Conservation (phyloP, 2,113 vertebrate genomes). For the Hippocampus zosterae region DNA sequence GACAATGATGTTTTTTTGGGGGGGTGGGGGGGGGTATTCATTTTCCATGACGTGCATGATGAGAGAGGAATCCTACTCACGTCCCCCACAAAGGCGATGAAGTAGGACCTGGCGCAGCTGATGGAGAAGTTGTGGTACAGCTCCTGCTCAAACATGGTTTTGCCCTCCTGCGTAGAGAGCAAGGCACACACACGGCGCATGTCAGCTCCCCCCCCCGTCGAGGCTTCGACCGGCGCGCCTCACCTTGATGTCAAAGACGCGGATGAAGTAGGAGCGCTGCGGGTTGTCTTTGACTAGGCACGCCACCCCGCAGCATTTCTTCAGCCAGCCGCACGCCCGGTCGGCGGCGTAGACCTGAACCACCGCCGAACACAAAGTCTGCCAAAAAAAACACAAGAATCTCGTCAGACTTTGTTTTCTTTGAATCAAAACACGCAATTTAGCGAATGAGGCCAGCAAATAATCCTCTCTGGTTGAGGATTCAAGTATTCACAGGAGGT, state of each 20-base stretch:
- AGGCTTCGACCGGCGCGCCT: slow-evolving; percentile 27
- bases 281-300: slow-evolving; percentile 99
- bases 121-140: slow-evolving; percentile 95
- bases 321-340: slow-evolving; percentile 84
- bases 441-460: neutral
- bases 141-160: slow-evolving; percentile 91
- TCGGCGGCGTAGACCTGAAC: slow-evolving; percentile 90
- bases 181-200: no score
- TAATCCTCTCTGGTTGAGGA: neutral
- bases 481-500: neutral
- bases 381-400: slow-evolving; percentile 1
- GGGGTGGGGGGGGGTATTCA: no score
- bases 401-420: no score
- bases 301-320: slow-evolving; percentile 93
- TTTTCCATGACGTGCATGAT: neutral
- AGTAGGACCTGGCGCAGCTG: slow-evolving; percentile 90
- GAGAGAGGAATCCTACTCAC: slow-evolving; percentile 60
- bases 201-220: no score
- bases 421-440: neutral
- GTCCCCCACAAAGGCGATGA: slow-evolving; percentile 94
- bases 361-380: slow-evolving; percentile 92
- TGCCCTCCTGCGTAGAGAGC: slow-evolving; percentile 79
- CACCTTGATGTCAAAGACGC: slow-evolving; percentile 97
- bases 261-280: slow-evolving; percentile 95
- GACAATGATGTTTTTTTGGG: no score